Percentiles rank a stretch among this genome's conserved stretches.
Conservation (phyloP, 1,140 invertebrate species). For the Zaprionus ornatus region DNA sequence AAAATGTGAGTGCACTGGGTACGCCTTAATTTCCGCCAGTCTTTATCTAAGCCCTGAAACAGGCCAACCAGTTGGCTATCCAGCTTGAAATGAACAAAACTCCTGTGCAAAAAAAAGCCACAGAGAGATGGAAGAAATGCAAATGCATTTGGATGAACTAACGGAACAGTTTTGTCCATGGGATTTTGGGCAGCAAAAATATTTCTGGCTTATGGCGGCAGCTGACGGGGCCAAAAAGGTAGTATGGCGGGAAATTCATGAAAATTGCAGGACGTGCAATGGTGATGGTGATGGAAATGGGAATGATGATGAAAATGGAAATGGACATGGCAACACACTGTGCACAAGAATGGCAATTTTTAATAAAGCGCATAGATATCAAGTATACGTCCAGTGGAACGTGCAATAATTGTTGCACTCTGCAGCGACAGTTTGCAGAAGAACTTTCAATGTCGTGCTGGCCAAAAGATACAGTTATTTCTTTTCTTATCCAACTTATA, state of each 20-base stretch:
- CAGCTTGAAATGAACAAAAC: slow-evolving; percentile 26
- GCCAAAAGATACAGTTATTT: neutral
- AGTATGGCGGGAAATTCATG: slow-evolving; percentile 14
- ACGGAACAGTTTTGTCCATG: slow-evolving; percentile 30
- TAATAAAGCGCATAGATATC: slow-evolving; percentile 44
- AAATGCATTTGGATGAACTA: slow-evolving; percentile 55
- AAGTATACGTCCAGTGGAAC: slow-evolving; percentile 56
- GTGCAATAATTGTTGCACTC: slow-evolving; percentile 12
- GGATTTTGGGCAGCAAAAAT: slow-evolving; percentile 15
- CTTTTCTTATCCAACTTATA: neutral
- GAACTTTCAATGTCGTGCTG: neutral
- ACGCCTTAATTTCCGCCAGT: slow-evolving; percentile 52
- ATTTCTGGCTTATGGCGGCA: slow-evolving; percentile 24
- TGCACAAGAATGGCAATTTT: slow-evolving; percentile 1
- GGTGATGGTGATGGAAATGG: slow-evolving; percentile 11
- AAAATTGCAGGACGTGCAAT: slow-evolving; percentile 29
- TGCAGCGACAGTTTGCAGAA: neutral
- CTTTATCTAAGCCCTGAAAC: slow-evolving; percentile 64
- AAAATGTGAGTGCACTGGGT: slow-evolving; percentile 22
- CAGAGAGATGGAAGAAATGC: slow-evolving; percentile 35
- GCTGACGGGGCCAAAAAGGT: slow-evolving; percentile 26
- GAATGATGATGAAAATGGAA: slow-evolving; percentile 11
- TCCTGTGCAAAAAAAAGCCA: slow-evolving; percentile 14
- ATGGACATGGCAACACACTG: slow-evolving; percentile 36
- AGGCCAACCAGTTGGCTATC: slow-evolving; percentile 42